Evolutionary conservation across 92 coral and sea anemone species (phyloP), one percentile per base, ranked within the genome.

Genomic region (Porites cylindrica): DNA sequence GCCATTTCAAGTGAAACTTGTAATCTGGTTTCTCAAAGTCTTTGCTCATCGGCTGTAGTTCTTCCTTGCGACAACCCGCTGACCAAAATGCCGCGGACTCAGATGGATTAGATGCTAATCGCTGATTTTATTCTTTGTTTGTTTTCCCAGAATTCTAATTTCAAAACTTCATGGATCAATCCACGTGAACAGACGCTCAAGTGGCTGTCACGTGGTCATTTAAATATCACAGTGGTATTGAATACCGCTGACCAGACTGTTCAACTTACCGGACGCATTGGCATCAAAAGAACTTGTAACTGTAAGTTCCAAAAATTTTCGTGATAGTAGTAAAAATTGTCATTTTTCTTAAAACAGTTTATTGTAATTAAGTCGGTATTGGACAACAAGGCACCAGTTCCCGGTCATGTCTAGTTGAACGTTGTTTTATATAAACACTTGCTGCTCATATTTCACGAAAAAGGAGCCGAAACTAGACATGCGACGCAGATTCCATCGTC

Each of bases 161-260:
- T 81, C 58, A 92, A 79, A 60, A 66, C 83, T 74, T 26, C 81
- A 76, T 95, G 96, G 98, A 56, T 80, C 24, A 84, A 82, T 21
- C 94, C 98, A 11, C 68, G 79, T 83, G 93, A 93, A 24, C 98
- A 95, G 20, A 80, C 87, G 26, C 90, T 95, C 0, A 91, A 81
- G 81, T 93, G 96, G 98, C 76, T 95, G 72, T 91, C 89, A 72
- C 93, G 96, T 85, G 98, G 98, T 64, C 63, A 88, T 23, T 74
- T 95, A 18, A 82, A 84, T 66, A 75, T 95, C 77, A 95, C 88
- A 12, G 7, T 93, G 63, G 54, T 79, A 3, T 72, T 95, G 70
- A 91, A 87, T 9, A 85, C 98, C 32, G 90, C 90, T 23, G 92
- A 78, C 21, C 51, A 89, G 18, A 77, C 82, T 1, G 89, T 86